Base-by-base conservation (phyloP, 2,113 vertebrate species). In the Deroptyus accipitrinus region DNA sequence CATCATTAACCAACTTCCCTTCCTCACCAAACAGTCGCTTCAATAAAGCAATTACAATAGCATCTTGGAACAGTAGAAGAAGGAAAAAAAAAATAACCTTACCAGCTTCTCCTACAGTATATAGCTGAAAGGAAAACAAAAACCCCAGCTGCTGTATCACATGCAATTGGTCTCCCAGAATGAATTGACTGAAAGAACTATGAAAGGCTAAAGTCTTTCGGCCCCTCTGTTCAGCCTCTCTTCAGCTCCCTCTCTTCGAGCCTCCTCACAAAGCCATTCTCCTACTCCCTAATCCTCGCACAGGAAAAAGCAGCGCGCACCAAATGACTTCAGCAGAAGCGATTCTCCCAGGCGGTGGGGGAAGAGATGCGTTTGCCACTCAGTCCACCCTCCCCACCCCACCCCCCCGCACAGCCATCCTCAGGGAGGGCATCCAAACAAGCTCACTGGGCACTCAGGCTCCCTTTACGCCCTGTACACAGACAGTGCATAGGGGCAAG, bases 221-320 rank as follows among this genome's bases (percentile, higher is more conserved):
- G 81, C 76, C 93, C 92, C 94, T 97, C 92, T 92, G 96, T 96
- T 95, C 95, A 93, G 89, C 95, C 92, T 94, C 96, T 97, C 93
- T 97, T 96, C 97, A 94, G 96, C 96, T 96, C 94, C 91, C 96
- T 95, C 90, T 97, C 97, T 97, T 92, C 94, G 95, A 92, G 95
- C 91, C 83, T 96, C 73, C 96, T 96, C 98, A 98, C 98, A 98
- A 98, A 98, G 98, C 98, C 94, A 88, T 97, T 97, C 97, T 96
- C 95, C 95, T 86, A 23, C 63, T 92, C 97, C 97, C 97, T 98
- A 98, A 98, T 98, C 98, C 98, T 97, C 84, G 87, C 97, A 31
- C 76, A 94, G 96, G 97, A 95, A 92, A 96, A 96, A 92, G 79
- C 96, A 95, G 95, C 92, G 67, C 95, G 46, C 97, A 95, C 96